Base-by-base conservation (phyloP, 2,113 vertebrate species). In the Eublepharis macularius region DNA sequence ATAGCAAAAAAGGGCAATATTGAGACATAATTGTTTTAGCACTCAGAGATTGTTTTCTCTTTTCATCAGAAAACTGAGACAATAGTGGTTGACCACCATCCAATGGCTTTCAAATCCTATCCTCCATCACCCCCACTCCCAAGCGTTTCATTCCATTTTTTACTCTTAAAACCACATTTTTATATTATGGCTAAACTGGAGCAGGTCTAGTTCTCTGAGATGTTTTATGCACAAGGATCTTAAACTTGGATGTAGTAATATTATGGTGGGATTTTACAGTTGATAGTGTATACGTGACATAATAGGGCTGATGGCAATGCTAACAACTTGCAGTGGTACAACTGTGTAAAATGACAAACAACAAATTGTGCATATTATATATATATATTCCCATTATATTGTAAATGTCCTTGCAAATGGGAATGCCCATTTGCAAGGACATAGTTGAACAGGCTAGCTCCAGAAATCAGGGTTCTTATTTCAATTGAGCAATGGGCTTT, bases 51-150 rank as follows among this genome's bases (percentile, higher is more conserved):
- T 85, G 8, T 47, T 13, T 60, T 68, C 24, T 41, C 65, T 29
- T 29, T 73, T 81, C 88, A 21, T 76, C 45, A 86, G 85, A 83
- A 90, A 82, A 86, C 66, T 4, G 47, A 76, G 32, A 75, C 47
- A 70, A 36, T 83, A 45, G 17, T 49, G 24, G 0, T 1, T 29
- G 13, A 24, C 54, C 89, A 57, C 32, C 36, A 34, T 2, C 63
- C 84, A 78, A 6, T 80, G 54, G 21, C n/a, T 63, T 86, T 80
- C 78, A 86, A 41, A 43, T 39, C 7, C 73, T 80, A 21, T 78
- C 84, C 82, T 76, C 36, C 80, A 83, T 26, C 78, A 85, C 82
- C 78, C 34, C 79, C 21, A 86, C 47, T 26, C 86, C 1, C 34
- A 43, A 80, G 19, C 4, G 76, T 87, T 86, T 79, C 57, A 78